These are phyloP conservation scores for Pangasianodon gigas DNA, from an alignment of 2,113 vertebrate species.

Conservation along the genomic window DNA sequence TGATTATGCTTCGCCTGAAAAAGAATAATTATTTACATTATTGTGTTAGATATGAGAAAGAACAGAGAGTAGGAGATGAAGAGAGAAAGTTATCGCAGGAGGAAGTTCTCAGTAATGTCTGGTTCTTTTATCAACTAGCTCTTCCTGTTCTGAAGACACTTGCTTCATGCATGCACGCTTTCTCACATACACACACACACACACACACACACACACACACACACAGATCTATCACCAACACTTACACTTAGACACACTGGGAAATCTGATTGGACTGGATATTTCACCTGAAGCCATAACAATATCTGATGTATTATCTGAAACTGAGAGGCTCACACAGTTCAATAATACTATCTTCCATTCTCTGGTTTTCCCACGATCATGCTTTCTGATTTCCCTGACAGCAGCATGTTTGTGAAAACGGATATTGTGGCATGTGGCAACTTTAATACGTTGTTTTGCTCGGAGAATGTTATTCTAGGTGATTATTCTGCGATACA, in stretches of 20 bases:
- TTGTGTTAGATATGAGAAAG: background rate
- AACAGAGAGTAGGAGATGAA: constrained; percentile 34
- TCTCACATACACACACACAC: constrained; percentile 24
- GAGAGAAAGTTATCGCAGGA: constrained; percentile 67
- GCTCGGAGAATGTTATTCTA: background rate
- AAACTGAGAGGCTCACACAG: background rate
- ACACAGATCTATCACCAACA: background rate
- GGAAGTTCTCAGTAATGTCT: constrained; percentile 61
- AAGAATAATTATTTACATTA: background rate
- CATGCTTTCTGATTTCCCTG: background rate
- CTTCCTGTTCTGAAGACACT: constrained; percentile 61
- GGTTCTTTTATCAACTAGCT: constrained; percentile 62
- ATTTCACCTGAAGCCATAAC: background rate
- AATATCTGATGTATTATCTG: background rate
- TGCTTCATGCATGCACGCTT: background rate
- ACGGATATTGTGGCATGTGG: background rate
- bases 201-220: constrained; percentile 44
- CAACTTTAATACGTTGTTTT: background rate
- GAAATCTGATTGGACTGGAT: background rate
- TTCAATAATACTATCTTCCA: background rate
- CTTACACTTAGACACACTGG: constrained; percentile 19
- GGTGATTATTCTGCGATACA: background rate
- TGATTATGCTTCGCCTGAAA: background rate
- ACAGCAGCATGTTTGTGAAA: background rate
- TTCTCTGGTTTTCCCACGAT: background rate